Base-by-base conservation (phyloP, 2,797 vertebrate genomes). In the Brotogeris chrysoptera region DNA sequence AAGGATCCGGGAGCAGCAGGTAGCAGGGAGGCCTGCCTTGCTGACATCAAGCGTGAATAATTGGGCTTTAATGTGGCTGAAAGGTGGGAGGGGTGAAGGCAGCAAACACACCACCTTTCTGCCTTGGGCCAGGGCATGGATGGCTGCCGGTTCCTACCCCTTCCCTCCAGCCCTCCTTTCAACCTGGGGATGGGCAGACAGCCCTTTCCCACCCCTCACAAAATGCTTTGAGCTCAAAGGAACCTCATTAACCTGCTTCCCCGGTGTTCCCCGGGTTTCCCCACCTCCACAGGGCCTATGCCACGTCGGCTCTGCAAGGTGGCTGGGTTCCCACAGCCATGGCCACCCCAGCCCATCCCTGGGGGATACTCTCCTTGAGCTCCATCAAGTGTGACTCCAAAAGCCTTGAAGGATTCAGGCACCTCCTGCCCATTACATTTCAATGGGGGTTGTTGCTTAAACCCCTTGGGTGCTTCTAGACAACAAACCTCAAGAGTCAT, bases 11-110 rank as follows among this genome's bases (percentile, higher is more conserved):
- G 65, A 97, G 91, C 86, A 85, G 79, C 13, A 11, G 61, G 92
- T 70, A 86, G 65, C 4, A 3, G 46, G 52, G 84, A 49, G 87
- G 85, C 65, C 79, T 80, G 72, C 87, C 87, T 81, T 36, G 73
- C 87, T 59, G 61, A 89, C 93, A 79, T 90, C 92, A 94, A 95
- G 92, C 81, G 76, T 76, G 87, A 92, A 91, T 81, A 95, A 97
- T 94, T 13, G 8, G 89, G 80, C 95, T 97, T 96, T 93, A 89
- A 96, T 96, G 95, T 93, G 93, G 94, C 80, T 96, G 90, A 89
- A 85, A 92, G 92, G 94, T 94, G 89, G 96, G 95, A 95, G 92
- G 86, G 80, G 15, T 52, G 80, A 95, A 94, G 78, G 95, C 53
- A 3, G 82, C 84, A 88, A 91, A 87, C 4, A 14, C 63, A 86